phyloP scores from a whole-genome alignment of 1,140 invertebrate genomes.

The Drosophila lini region DNA sequence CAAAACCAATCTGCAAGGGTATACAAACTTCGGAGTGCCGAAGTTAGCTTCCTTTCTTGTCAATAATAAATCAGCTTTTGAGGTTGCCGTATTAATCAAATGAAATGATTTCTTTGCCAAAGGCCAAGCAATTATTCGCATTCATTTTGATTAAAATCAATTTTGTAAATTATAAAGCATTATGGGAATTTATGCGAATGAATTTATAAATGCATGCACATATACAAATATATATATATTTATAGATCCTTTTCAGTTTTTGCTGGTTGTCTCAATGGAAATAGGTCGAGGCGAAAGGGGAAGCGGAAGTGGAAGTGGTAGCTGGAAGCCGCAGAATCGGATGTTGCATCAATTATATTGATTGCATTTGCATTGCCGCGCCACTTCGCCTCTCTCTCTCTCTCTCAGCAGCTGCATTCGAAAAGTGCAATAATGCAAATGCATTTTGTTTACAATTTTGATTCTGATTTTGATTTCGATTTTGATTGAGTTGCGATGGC shows the following conservation, averaged over 20 bases:
- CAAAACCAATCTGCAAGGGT: too few species aligned
- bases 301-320: too few species aligned
- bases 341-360: constrained; percentile 54
- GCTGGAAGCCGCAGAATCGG: constrained; percentile 15
- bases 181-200: constrained; percentile 32
- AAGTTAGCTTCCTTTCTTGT: too few species aligned
- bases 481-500: constrained; percentile 37
- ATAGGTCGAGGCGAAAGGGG: background rate
- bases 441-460: constrained; percentile 43
- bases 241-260: constrained; percentile 25
- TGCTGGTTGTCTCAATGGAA: constrained; percentile 36
- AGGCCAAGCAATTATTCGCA: constrained; percentile 29
- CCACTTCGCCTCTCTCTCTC: background rate
- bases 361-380: constrained; percentile 44
- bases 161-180: constrained; percentile 48
- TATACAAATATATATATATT: background rate
- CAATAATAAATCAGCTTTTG: background rate
- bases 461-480: constrained; percentile 20
- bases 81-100: background rate
- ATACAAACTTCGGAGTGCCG: too few species aligned
- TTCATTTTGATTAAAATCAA: constrained; percentile 45
- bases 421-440: constrained; percentile 53
- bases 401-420: background rate
- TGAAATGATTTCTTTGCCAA: background rate
- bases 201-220: constrained; percentile 26